Conservation (phyloP, 2,797 vertebrate genomes). For the Chromis chromis region DNA sequence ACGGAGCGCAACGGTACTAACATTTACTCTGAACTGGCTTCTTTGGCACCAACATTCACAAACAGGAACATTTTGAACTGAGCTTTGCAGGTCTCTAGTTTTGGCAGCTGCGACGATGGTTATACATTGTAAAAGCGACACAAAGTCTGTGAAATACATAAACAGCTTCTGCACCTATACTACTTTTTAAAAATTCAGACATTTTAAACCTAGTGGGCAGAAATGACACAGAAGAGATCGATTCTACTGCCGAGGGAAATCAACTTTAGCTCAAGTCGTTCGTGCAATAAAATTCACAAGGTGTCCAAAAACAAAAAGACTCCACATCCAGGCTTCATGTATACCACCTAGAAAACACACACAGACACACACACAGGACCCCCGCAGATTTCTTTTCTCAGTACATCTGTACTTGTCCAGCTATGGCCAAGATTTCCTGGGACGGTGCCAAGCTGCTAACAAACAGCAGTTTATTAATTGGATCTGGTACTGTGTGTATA, state of each 20-base stretch:
- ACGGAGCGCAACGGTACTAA: conserved; percentile 17
- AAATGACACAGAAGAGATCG: conserved; percentile 21
- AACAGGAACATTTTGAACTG: conserved; percentile 13
- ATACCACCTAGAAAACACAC: background rate
- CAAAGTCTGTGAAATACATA: conserved; percentile 1
- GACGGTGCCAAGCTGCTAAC: conserved; percentile 51
- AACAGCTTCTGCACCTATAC: background rate
- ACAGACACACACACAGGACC: conserved; percentile 13
- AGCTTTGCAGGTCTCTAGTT: conserved; percentile 14
- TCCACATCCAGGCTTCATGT: background rate
- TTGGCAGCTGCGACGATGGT: conserved; percentile 9
- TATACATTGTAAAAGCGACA: conserved; percentile 18
- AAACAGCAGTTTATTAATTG: conserved; percentile 76
- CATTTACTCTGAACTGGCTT: conserved; percentile 14
- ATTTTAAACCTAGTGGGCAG: background rate
- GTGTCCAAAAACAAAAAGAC: conserved; percentile 17
- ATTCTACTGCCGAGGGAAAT: conserved; percentile 11
- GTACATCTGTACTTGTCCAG: conserved; percentile 40
- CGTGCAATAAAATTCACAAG: conserved; percentile 17
- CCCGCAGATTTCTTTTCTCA: conserved; percentile 35
- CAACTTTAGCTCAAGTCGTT: conserved; percentile 15
- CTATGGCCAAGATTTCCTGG: conserved; percentile 53
- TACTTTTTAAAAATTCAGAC: conserved; percentile 1
- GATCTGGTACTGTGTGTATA: conserved; percentile 68
- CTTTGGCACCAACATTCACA: conserved; percentile 28